phyloP scores from a whole-genome alignment of 2,797 vertebrate species.

The Naso thynnoides region DNA sequence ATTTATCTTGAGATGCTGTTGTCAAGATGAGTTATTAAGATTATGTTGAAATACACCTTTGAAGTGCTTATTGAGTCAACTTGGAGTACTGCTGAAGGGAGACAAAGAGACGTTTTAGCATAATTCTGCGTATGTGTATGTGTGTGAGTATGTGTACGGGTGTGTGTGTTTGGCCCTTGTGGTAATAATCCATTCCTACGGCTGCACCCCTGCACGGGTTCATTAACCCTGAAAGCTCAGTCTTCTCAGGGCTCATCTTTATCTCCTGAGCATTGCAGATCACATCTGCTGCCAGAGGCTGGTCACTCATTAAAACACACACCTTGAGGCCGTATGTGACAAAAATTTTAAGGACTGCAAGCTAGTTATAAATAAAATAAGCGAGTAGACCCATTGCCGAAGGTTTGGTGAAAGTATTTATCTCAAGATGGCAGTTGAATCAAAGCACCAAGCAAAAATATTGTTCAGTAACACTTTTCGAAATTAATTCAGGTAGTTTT shows the following conservation, averaged over 20 bases:
- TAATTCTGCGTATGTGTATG: neutral
- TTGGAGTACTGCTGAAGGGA: slow-evolving; percentile 8
- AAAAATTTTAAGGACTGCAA: slow-evolving; percentile 57
- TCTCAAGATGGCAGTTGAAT: slow-evolving; percentile 5
- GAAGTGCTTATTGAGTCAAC: slow-evolving; percentile 22
- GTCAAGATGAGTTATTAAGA: slow-evolving; percentile 40
- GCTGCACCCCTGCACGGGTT: slow-evolving; percentile 75
- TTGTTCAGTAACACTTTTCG: neutral
- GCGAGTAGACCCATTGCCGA: neutral
- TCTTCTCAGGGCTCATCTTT: slow-evolving; percentile 70
- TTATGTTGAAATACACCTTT: slow-evolving; percentile 38
- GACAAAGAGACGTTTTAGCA: slow-evolving; percentile 43
- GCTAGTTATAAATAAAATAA: slow-evolving; percentile 28
- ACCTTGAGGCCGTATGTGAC: slow-evolving; percentile 57
- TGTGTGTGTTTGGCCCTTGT: slow-evolving; percentile 33
- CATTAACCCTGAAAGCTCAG: slow-evolving; percentile 78
- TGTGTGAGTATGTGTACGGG: slow-evolving; percentile 15
- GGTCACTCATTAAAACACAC: slow-evolving; percentile 65
- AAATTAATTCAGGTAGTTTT: neutral
- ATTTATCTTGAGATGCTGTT: slow-evolving; percentile 36
- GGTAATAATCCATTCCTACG: slow-evolving; percentile 65
- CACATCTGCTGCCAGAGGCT: slow-evolving; percentile 72
- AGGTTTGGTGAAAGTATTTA: slow-evolving; percentile 12
- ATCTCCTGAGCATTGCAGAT: slow-evolving; percentile 69
- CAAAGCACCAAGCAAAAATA: neutral